phyloP scores from a whole-genome alignment of 1,140 invertebrate genomes.

The Zaprionus camerounensis region DNA sequence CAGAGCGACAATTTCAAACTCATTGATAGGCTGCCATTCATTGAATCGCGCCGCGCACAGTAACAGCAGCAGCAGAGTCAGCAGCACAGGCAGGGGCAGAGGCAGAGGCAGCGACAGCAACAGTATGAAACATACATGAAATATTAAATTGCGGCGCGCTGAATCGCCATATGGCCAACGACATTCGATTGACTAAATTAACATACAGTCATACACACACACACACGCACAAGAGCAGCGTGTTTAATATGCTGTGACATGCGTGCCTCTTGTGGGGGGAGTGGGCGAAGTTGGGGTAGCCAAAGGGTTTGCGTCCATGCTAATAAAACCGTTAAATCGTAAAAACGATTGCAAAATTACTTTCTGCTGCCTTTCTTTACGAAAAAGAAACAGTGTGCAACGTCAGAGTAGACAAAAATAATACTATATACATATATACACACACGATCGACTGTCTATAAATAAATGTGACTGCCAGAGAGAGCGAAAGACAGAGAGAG shows the following conservation, averaged over 20 bases:
- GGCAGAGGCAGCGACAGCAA: slow-evolving; percentile 15
- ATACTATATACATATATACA: slow-evolving; percentile 28
- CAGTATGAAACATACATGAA: slow-evolving; percentile 20
- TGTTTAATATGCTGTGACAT: slow-evolving; percentile 4
- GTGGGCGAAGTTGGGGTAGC: no score
- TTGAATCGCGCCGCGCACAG: slow-evolving; percentile 23
- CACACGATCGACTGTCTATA: slow-evolving; percentile 41
- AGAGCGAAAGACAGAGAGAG: background rate
- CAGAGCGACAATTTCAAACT: slow-evolving; percentile 42
- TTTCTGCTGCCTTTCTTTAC: slow-evolving; percentile 14
- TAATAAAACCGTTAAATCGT: slow-evolving; percentile 42
- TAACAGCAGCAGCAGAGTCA: background rate
- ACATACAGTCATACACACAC: slow-evolving; percentile 14
- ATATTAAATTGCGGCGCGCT: slow-evolving; percentile 34
- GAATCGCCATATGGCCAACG: slow-evolving; percentile 45
- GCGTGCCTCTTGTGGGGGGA: slow-evolving; percentile 4
- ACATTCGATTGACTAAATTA: slow-evolving; percentile 14
- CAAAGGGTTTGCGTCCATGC: slow-evolving; percentile 22
- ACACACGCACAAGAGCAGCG: background rate
- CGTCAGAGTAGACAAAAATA: slow-evolving; percentile 38
- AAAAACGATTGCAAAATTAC: slow-evolving; percentile 23
- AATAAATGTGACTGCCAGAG: slow-evolving; percentile 40
- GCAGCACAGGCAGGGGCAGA: background rate
- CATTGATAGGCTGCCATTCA: slow-evolving; percentile 53
- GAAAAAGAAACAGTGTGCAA: slow-evolving; percentile 41